Evolutionary conservation across 2,888 invertebrate species (phyloP), one percentile per base, ranked within the genome.

Genomic region (Magallana nippona): DNA sequence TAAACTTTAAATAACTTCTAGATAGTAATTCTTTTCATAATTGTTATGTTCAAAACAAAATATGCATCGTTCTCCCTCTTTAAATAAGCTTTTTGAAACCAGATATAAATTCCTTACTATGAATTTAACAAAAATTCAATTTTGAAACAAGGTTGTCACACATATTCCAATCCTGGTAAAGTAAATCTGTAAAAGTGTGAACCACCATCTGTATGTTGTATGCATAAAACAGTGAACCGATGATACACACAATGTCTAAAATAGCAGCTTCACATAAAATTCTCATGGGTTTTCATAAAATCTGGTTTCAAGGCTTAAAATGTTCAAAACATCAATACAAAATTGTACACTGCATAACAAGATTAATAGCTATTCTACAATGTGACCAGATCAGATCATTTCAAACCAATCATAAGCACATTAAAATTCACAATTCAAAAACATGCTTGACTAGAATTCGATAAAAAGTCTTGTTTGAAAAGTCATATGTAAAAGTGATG

Each of bases 361-460:
- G 22, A 3, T 71, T 27, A 19, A 71, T 27, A 15, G 27, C 71
- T 44, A 71, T 3, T 15, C 32, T 19, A 19, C 10, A 60, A 60
- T 19, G 10, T 19, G 60, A 19, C 60, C n/a, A 60, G 10, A 19
- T 60, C 60, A 19, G 15, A 60, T n/a, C 8, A 19, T 27, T 71
- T 32, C 32, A 71, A 1, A 71, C 32, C 22, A 71, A 13, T 32
- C 71, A 27, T 32, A 71, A 71, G 71, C 27, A 13, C 27, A 27
- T 22, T 22, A 22, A 60, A 22, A 27, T 13, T 22, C 63, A 10
- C 60, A 71, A 27, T 27, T 27, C 22, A 27, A 71, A 60, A 22
- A 71, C 71, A 71, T 71, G 71, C 71, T 71, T 71, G 71, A 71
- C 71, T 71, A 71, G 71, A 71, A 27, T 71, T 71, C 15, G 15